Base-by-base conservation (phyloP, 2,888 invertebrate species). In the Charanyca ferruginea region DNA sequence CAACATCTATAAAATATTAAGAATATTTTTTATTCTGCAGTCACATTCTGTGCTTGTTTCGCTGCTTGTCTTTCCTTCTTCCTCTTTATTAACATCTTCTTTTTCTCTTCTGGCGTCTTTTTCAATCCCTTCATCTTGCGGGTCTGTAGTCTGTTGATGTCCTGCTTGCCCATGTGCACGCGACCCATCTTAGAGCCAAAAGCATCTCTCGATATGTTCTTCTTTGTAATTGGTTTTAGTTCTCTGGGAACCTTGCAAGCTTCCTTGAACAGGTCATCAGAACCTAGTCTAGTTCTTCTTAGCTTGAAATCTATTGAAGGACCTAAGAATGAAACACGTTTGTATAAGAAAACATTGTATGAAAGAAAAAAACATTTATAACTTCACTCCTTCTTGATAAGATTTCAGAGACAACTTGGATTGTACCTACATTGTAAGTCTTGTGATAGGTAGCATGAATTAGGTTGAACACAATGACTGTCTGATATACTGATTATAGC, bases 141-240 rank as follows among this genome's bases (percentile, higher is more conserved):
- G 3, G 98, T 98, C 90, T 99, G 99, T 73, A 99, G 93, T 78
- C 97, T 97, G 59, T 96, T 96, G 38, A 99, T 96, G 84, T 98
- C 97, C 88, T 99, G 99, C 83, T 97, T 97, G 79, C 98, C 98
- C 96, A 99, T 97, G 92, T 99, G 99, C 65, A 99, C 97, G 58
- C 99, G 97, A 47, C 99, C 99, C 86, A 98, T 96, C 83, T 97
- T 98, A 9, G 98, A 98, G 61, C 99, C 99, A 86, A 99, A 97
- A 3, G 96, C 97, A 95, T 99, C 98, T 59, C 96, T 96, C 1
- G 97, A 97, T 65, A 99, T 96, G 89, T 99, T 99, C 96, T 99
- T 99, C 96, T 98, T 98, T 86, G 98, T 98, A 79, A 97, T 97
- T 0, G 96, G 96, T 94, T 97, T 98, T 8, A 98, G 93, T 90